Conservation (phyloP, 92 coral and sea anemone genomes). For the Hydrozoanthus gracilis region DNA sequence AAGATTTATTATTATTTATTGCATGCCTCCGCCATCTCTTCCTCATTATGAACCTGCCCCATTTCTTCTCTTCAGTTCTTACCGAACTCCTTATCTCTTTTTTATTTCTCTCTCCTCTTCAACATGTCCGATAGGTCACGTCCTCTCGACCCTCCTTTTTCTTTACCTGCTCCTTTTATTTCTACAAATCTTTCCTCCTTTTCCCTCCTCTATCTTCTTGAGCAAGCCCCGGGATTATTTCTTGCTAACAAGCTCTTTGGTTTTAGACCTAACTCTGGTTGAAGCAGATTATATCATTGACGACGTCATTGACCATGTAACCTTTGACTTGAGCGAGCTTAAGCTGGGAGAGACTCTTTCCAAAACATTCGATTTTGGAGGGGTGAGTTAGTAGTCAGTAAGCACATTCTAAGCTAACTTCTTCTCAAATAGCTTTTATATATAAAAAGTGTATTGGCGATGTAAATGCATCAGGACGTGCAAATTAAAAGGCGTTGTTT, state of each 20-base stretch:
- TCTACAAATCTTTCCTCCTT: background rate
- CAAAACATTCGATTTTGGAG: constrained; percentile 70
- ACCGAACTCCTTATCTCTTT: background rate
- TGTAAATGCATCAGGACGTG: too few relatives aligned
- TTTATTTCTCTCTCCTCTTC: background rate
- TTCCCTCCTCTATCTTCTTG: background rate
- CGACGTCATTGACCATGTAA: constrained; percentile 67
- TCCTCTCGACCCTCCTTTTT: background rate
- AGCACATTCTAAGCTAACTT: background rate
- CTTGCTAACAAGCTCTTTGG: background rate
- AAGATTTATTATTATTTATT: too few relatives aligned
- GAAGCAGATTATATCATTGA: constrained; percentile 68
- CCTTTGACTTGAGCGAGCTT: constrained; percentile 66
- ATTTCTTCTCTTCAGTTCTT: background rate
- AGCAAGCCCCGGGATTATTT: too few relatives aligned
- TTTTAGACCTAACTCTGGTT: constrained; percentile 65
- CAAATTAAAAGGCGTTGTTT: too few relatives aligned
- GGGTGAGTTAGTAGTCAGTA: constrained; percentile 52
- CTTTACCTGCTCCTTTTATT: background rate
- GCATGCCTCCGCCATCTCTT: background rate
- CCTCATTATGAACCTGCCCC: background rate
- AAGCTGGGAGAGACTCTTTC: constrained; percentile 36
- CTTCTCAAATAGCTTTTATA: too few relatives aligned
- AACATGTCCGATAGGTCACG: too few relatives aligned
- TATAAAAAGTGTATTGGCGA: too few relatives aligned